Base-by-base conservation (phyloP, 2,113 vertebrate species). In the Dinomys branickii region DNA sequence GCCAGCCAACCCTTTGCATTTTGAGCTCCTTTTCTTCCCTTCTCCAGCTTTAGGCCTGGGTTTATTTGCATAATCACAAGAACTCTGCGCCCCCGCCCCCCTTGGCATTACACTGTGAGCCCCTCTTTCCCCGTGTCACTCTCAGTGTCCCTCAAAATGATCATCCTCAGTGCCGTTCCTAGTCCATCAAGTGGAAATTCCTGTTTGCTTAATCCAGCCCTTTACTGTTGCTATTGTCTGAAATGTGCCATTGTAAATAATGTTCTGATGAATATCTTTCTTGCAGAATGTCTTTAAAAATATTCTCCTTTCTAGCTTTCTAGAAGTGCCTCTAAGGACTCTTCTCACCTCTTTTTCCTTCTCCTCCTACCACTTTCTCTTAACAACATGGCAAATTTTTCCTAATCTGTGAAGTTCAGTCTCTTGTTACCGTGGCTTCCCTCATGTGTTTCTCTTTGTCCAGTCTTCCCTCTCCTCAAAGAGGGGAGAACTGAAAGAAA, bases 151-250 rank as follows among this genome's bases (percentile, higher is more conserved):
- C 2, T 41, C 61, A 7, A 47, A 8, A 80, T 16, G 61, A 59
- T 1, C 75, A 59, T 77, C 33, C 47, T 35, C n/a, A 3, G 75
- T 17, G 67, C 93, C 8, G 0, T 58, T 19, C 3, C 52, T 58
- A 22, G 87, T 59, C 83, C 63, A 7, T 0, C 1, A 38, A 86
- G 80, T 8, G 41, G 78, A 56, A 89, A 94, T 82, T 78, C 81
- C 59, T 30, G 54, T 73, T 78, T 41, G 84, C 88, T 71, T 83
- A 22, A 77, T 84, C 91, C 59, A 17, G 65, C 24, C 63, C 71
- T 22, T 61, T 65, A 44, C 50, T 61, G 78, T 69, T 50, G 35
- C 90, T 80, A 0, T 47, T 47, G 93, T 56, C 84, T n/a, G 24
- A 24, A 35, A 82, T n/a, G 56, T 20, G 19, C 81, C 28, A 2